These are phyloP conservation scores for Pomatostomus ruficeps DNA, from an alignment of 2,113 vertebrate genomes.

Conservation along the genomic window DNA sequence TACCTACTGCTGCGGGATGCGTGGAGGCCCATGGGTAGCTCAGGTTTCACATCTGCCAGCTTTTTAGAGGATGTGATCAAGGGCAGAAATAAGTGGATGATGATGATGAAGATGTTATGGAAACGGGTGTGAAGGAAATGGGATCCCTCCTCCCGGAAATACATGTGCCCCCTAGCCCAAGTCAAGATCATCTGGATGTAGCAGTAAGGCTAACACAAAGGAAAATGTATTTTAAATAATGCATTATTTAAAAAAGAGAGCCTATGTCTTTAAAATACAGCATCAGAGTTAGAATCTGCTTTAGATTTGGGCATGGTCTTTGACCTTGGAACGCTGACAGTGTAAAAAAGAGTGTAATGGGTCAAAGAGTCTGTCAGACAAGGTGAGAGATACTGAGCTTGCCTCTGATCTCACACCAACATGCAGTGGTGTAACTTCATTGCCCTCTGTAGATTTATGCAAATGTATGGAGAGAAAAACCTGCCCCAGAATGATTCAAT, in stretches of 20 bases:
- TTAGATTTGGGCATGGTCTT: slow-evolving; percentile 11
- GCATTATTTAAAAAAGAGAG: background rate
- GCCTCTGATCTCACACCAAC: slow-evolving; percentile 45
- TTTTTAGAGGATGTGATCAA: slow-evolving; percentile 59
- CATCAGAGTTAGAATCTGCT: background rate
- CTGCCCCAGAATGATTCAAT: slow-evolving; percentile 22
- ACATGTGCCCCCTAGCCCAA: background rate
- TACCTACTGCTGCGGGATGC: background rate
- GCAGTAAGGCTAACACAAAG: background rate
- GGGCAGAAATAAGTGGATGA: slow-evolving; percentile 26
- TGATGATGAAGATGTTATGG: slow-evolving; percentile 4
- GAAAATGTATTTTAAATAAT: background rate
- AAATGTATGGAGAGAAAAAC: slow-evolving; percentile 51
- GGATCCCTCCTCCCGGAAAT: background rate
- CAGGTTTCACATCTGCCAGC: slow-evolving; percentile 61
- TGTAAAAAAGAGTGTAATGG: slow-evolving; percentile 32
- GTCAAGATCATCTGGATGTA: background rate
- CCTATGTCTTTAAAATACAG: slow-evolving; percentile 34
- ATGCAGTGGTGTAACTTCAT: slow-evolving; percentile 32
- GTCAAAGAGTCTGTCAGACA: slow-evolving; percentile 55
- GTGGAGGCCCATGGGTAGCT: slow-evolving; percentile 27
- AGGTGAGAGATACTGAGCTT: slow-evolving; percentile 44
- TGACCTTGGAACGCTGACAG: slow-evolving; percentile 42
- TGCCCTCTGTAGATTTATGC: slow-evolving; percentile 63
- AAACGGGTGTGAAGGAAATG: slow-evolving; percentile 42